Evolutionary conservation across 1,140 invertebrate species (phyloP), one percentile per base, ranked within the genome.

Genomic region (Scaptomyza hsui): DNA sequence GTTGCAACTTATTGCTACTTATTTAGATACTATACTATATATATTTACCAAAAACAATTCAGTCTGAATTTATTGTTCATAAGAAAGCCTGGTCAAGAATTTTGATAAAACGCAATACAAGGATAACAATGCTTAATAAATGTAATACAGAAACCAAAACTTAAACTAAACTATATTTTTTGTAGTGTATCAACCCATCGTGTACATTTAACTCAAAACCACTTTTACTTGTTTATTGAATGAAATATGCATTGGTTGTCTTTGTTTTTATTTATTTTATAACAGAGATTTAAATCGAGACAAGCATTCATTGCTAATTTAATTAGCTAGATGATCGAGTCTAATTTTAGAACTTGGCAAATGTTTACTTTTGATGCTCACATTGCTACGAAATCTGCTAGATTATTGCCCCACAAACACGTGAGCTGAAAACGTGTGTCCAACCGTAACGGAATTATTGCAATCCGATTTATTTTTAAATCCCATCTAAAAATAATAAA

Each of bases 341-440:
- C 13, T 67, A 73, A 44, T 56, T 62, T 56, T 73, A 73, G 64
- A 53, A 61, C 65, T 69, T 69, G 71, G 71, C 64, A 69, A 69
- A 39, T 60, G 39, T 21, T 41, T 24, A 37, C 18, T 35, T 7
- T 42, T 18, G 29, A 49, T 52, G 32, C 21, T 18, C 44, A 55
- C 37, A 56, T 35, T 61, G 44, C 56, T 26, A 41, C 60, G 75
- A 77, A 77, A 77, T 52, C 75, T 29, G 65, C 75, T 77, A 77
- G 72, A 77, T 71, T 77, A 77, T 75, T 77, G 72, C 65, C 49
- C 47, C 44, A 48, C 49, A 49, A 49, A 60, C 67, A 63, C 67
- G 72, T 63, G 67, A 77, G 39, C 55, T 9, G 51, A 64, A 65
- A 65, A 61, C 69, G 65, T 57, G 67, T 74, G 65, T 57, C 63